Evolutionary conservation across 1,140 invertebrate species (phyloP).

Genomic region (Bemisia tabaci): DNA sequence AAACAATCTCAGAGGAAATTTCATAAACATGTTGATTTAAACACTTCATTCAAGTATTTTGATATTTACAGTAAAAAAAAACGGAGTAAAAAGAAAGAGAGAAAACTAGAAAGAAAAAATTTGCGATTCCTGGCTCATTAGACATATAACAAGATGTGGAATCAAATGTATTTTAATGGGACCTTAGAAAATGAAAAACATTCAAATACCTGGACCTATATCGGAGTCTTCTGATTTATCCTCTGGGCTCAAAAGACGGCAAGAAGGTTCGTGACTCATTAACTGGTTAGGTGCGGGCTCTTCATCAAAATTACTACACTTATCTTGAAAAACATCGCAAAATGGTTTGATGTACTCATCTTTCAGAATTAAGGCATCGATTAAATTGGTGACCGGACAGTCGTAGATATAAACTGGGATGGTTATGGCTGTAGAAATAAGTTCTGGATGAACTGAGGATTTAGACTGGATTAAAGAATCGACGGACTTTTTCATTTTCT

Average conservation of each 20-base stretch:
- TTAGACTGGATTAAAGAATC: conserved; percentile 15
- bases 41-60: too few relatives aligned
- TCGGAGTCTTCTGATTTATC: conserved; percentile 9
- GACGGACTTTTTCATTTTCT: conserved; percentile 22
- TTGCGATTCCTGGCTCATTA: too few relatives aligned
- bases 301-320: neutral
- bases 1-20: too few relatives aligned
- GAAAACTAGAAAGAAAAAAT: too few relatives aligned
- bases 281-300: neutral
- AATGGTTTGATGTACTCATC: conserved; percentile 1
- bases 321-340: conserved; percentile 12
- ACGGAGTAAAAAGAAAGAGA: too few relatives aligned
- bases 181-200: too few relatives aligned
- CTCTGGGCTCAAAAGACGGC: neutral
- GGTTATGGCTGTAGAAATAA: conserved; percentile 23
- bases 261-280: neutral
- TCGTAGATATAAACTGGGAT: conserved; percentile 58
- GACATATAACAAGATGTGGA: too few relatives aligned
- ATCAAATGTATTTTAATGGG: too few relatives aligned
- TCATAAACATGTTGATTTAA: too few relatives aligned
- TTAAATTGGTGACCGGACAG: conserved; percentile 36
- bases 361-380: conserved; percentile 19
- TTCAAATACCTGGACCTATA: conserved; percentile 12
- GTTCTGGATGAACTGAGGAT: conserved; percentile 1
- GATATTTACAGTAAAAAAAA: too few relatives aligned